Evolutionary conservation across 2,113 vertebrate species (phyloP).

Genomic region (Ageneiosus marmoratus): DNA sequence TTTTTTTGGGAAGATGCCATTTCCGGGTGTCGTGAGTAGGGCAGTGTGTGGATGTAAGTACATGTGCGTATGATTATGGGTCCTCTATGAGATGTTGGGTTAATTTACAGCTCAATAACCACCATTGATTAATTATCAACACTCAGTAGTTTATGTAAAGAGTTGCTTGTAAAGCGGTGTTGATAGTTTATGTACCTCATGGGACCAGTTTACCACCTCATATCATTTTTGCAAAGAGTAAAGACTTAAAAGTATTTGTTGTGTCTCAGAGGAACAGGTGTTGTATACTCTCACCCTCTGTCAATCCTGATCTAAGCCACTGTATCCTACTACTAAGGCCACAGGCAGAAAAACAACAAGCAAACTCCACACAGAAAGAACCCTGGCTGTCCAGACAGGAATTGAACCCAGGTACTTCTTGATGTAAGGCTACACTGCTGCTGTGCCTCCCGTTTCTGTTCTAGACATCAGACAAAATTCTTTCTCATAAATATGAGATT

Average conservation of each 20-base stretch:
- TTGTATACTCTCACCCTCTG: background rate
- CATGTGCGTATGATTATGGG: background rate
- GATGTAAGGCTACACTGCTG: no score
- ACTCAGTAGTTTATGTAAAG: slow-evolving; percentile 9
- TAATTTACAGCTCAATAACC: slow-evolving; percentile 22
- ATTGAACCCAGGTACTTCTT: no score
- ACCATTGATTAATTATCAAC: slow-evolving; percentile 30
- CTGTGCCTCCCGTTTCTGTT: no score
- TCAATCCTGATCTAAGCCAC: no score
- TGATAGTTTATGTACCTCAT: background rate
- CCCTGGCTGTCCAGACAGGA: no score
- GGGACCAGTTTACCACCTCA: background rate
- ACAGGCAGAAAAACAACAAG: no score
- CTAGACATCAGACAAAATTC: background rate
- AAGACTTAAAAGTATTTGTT: background rate
- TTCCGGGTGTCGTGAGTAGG: background rate
- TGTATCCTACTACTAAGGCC: no score
- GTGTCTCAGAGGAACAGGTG: background rate
- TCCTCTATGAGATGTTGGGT: background rate
- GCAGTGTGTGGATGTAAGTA: background rate
- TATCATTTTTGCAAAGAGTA: background rate
- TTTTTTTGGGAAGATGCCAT: background rate
- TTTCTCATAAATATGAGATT: background rate
- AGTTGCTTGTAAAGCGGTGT: slow-evolving; percentile 7
- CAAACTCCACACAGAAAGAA: no score